Conservation (phyloP, 2,113 vertebrate species). For the Apodemus sylvaticus region DNA sequence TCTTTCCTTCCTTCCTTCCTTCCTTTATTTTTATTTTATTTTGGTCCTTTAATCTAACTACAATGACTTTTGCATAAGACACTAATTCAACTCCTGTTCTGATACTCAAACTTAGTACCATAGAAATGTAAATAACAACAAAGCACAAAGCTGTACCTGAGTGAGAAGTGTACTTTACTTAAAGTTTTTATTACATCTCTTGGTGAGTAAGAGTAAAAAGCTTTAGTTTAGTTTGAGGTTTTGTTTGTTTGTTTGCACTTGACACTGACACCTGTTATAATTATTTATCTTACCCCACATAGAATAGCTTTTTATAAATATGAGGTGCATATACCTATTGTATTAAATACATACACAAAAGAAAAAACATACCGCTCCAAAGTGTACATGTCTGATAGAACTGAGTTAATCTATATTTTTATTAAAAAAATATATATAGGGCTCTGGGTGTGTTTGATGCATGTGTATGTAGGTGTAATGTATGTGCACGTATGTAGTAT, state of each 20-base stretch:
- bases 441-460: background rate
- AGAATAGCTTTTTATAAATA: slow-evolving; percentile 28
- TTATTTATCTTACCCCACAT: background rate
- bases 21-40: background rate
- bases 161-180: background rate
- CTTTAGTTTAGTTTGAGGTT: slow-evolving; percentile 34
- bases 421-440: background rate
- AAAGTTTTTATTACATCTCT: background rate
- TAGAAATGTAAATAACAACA: background rate
- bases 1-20: no score
- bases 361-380: background rate
- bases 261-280: background rate
- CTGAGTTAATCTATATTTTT: background rate
- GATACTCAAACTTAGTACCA: background rate
- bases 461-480: background rate
- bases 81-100: background rate
- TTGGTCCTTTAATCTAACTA: background rate
- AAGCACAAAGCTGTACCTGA: background rate
- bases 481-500: no score
- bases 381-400: background rate
- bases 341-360: background rate
- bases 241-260: background rate
- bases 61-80: background rate
- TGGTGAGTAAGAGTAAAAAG: background rate
- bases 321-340: background rate